These are phyloP conservation scores for Reticulitermes speratus DNA, from an alignment of 1,140 invertebrate genomes.

Conservation along the genomic window DNA sequence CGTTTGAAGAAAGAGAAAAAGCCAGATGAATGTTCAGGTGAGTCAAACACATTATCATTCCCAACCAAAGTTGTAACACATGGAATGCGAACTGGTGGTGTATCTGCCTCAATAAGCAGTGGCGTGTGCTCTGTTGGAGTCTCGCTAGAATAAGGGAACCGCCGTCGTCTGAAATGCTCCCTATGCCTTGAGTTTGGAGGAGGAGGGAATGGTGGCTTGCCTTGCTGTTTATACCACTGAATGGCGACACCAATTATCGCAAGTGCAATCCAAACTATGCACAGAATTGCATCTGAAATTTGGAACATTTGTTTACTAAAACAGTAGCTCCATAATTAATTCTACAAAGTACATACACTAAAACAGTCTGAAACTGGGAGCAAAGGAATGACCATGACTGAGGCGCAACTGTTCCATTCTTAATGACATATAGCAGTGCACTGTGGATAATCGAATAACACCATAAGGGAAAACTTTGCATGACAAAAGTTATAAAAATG, in stretches of 20 bases:
- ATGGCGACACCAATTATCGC: slow-evolving; percentile 51
- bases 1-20: neutral
- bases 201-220: slow-evolving; percentile 58
- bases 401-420: no score
- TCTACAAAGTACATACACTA: no score
- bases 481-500: no score
- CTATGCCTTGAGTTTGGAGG: slow-evolving; percentile 20
- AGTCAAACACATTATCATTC: neutral
- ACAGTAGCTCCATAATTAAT: neutral
- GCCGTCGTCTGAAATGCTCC: neutral
- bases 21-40: neutral
- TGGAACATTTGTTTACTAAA: slow-evolving; percentile 26
- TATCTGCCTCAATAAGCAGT: neutral
- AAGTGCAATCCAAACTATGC: slow-evolving; percentile 54
- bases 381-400: no score
- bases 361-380: no score
- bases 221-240: slow-evolving; percentile 53
- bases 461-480: no score
- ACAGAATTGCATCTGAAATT: slow-evolving; percentile 56
- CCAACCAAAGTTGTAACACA: neutral
- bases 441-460: no score
- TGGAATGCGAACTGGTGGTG: neutral
- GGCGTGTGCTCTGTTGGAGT: neutral
- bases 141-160: neutral
- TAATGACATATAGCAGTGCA: no score